Percentiles rank a stretch among this genome's conserved stretches.
These are phyloP conservation scores for Drosophila novamexicana DNA, from an alignment of 1,140 invertebrate genomes.

Conservation along the genomic window DNA sequence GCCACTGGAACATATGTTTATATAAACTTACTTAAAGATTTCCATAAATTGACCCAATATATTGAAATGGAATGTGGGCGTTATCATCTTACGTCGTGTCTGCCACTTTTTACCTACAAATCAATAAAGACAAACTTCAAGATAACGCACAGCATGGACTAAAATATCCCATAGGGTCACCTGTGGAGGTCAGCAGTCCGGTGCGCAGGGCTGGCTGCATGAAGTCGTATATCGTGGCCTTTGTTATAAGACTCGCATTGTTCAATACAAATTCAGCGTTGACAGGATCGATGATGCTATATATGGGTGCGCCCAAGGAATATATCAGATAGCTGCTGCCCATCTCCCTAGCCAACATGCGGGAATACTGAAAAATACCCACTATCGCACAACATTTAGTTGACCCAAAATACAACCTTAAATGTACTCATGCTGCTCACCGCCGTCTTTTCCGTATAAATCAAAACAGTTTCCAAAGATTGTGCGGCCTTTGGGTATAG, in stretches of 20 bases:
- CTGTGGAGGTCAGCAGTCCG: conserved; percentile 88
- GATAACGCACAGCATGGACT: neutral
- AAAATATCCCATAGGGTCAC: conserved; percentile 56
- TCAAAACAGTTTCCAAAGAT: conserved; percentile 60
- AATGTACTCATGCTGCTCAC: conserved; percentile 15
- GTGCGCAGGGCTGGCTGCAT: conserved; percentile 88
- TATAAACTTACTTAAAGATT: conserved; percentile 87
- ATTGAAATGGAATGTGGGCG: conserved; percentile 95
- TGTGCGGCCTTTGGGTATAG: conserved; percentile 38
- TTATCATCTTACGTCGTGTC: conserved; percentile 91
- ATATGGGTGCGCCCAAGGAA: conserved; percentile 43
- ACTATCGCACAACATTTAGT: conserved; percentile 17
- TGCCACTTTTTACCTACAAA: conserved; percentile 89
- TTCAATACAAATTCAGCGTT: conserved; percentile 60
- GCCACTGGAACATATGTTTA: too few relatives aligned
- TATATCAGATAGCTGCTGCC: conserved; percentile 63
- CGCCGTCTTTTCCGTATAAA: conserved; percentile 48
- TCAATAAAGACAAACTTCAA: neutral
- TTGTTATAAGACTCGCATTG: conserved; percentile 60
- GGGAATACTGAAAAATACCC: conserved; percentile 38
- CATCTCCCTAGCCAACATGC: conserved; percentile 27
- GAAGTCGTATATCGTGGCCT: conserved; percentile 84
- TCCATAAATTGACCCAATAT: conserved; percentile 91
- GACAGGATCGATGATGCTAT: conserved; percentile 66
- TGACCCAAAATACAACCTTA: neutral